Evolutionary conservation across 1,140 invertebrate species (phyloP), one percentile per base, ranked within the genome.

Genomic region (Melitaea cinxia): DNA sequence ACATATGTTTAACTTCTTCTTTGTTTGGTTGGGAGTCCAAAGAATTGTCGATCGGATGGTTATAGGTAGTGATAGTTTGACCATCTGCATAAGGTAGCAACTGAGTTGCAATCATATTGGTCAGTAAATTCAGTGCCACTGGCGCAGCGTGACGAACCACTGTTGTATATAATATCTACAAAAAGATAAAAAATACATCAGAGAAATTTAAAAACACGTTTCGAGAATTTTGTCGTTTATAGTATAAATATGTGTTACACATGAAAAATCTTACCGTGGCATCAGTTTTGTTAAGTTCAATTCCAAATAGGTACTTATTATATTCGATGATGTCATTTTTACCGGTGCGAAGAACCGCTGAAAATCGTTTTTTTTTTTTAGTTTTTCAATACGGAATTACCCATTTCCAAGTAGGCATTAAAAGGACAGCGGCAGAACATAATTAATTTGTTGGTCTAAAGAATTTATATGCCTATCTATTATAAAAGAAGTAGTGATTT

Each of bases 41-140:
- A n/a, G n/a, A n/a, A n/a, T n/a, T n/a, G n/a, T n/a, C n/a, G 19
- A 88, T 54, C 0, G 95, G 95, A 75, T 94, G 92, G 85, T 95
- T 95, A 35, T 87, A 79, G 0, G 93, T 92, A 1, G 91, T 83
- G 61, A 96, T 93, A 1, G 71, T 63, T 4, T 14, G 54, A 0
- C 88, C 91, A 67, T 91, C 92, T 0, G 92, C 76, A 14, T 83
- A 73, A n/a, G 78, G 67, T 17, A 84, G 23, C 53, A 58, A 2
- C 15, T 53, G 83, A 52, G 90, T 79, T 0, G 94, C 82, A 5
- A 95, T 50, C 30, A 93, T 77, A 79, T 94, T 94, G 52, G 91
- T 89, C 2, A 95, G 68, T 9, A 93, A 57, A 75, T 93, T 93
- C 21, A 95, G 73, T 0, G 93, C 88, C 2, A 94, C 91, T 0